Evolutionary conservation across 1,140 invertebrate genomes (phyloP), one percentile per base, ranked within the genome.

Genomic region (Drosophila nigrodunni): DNA sequence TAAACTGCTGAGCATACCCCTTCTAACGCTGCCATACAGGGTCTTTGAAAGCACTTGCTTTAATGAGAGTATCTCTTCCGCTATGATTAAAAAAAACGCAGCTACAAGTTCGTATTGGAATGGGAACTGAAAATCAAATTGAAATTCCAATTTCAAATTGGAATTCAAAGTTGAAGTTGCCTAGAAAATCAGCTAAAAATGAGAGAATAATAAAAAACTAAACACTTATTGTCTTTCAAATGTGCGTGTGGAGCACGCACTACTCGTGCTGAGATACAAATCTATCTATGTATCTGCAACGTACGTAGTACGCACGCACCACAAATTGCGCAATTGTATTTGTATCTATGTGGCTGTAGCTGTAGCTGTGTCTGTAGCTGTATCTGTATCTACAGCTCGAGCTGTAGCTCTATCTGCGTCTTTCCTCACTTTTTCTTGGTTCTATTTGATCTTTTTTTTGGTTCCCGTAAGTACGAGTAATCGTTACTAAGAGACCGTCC

Each of bases 261-360:
- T 39, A n/a, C 39, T 62, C 69, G 69, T 71, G 59, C 50, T 41
- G 37, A 61, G 18, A 47, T 34, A 71, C 30, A 47, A 62, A 44
- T 58, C 37, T 58, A 52, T 41, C 21, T 72, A 9, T 58, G 30
- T 37, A 44, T 72, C 52, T 35, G n/a, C 41, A 55, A 77, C 25
- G 46, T 60, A 49, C 58, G 46, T 21, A 13, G 37, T 58, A 37
- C 43, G 66, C 55, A 68, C 67, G 52, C 77, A 59, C 67, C 13
- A 61, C 54, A 73, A 66, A 72, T 72, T 66, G 62, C 70, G 70
- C 70, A 72, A 72, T 67, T 67, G 34, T 43, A 61, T 46, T 35
- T 60, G 44, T 52, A 25, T 61, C 49, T 54, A 1, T 39, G 25
- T 30, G 0, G 25, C 25, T 59, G 15, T 35, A 25, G 46, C 10